Percentiles rank a stretch among this genome's conserved stretches.
Conservation (phyloP, 2,797 vertebrate genomes). For the Pseudotriccus pelzelni region DNA sequence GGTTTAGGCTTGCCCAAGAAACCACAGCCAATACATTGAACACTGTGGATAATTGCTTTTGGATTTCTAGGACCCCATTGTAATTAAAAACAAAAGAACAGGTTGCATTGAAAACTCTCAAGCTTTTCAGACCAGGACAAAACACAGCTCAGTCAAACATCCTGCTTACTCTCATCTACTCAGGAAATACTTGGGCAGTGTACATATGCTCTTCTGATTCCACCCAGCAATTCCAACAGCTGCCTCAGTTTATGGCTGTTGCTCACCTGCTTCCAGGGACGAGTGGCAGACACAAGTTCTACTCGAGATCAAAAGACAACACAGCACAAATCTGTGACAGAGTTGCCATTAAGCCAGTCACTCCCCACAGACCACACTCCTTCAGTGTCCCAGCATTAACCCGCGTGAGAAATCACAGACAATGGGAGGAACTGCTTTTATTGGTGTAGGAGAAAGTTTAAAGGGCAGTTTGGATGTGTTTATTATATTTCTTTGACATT, state of each 20-base stretch:
- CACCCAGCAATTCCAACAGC: neutral
- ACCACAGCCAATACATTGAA: neutral
- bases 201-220: accelerated
- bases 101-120: neutral
- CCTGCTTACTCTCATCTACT: neutral
- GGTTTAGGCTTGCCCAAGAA: neutral
- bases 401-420: accelerated
- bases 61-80: neutral
- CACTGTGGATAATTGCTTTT: neutral
- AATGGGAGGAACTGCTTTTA: neutral
- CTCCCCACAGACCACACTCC: neutral
- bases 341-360: neutral
- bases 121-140: neutral
- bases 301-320: neutral
- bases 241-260: neutral
- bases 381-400: neutral
- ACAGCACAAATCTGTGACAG: neutral
- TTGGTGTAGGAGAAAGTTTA: neutral
- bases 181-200: neutral
- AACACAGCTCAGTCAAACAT: neutral
- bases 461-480: neutral
- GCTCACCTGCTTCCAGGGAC: neutral
- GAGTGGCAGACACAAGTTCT: neutral
- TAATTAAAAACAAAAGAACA: neutral
- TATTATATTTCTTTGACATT: neutral